A percentile compares a stretch with the other conserved stretches of the same genome.
phyloP scores from a whole-genome alignment of 2,888 invertebrate genomes.

The Caenorhabditis becei region DNA sequence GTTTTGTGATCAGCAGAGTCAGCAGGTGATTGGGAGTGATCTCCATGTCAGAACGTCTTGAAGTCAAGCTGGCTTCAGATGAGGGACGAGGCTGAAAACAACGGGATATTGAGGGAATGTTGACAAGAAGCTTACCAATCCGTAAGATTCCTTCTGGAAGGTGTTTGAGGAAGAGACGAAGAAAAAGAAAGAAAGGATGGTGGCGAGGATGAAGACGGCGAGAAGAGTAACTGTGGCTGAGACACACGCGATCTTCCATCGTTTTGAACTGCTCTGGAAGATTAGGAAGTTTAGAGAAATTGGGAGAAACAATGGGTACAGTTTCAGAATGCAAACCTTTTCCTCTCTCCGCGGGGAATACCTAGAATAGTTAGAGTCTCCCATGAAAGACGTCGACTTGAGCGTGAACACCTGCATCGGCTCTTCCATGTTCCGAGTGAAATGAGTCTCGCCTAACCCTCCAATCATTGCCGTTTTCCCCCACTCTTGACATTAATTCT shows the following conservation, averaged over 20 bases:
- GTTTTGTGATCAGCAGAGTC: slow-evolving; percentile 75
- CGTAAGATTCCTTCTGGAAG: slow-evolving; percentile 59
- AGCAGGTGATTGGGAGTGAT: slow-evolving; percentile 74
- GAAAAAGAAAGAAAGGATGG: slow-evolving; percentile 53
- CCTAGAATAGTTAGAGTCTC: slow-evolving; percentile 17
- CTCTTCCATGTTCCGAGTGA: slow-evolving; percentile 38
- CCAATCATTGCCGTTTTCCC: slow-evolving; percentile 26
- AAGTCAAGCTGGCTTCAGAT: slow-evolving; percentile 29
- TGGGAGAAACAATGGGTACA: neutral
- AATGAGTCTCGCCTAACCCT: slow-evolving; percentile 15
- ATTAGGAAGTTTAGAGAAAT: neutral
- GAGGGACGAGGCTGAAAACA: slow-evolving; percentile 48
- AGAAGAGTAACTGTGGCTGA: slow-evolving; percentile 58
- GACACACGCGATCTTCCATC: slow-evolving; percentile 62
- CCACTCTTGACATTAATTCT: slow-evolving; percentile 25
- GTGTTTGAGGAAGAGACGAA: slow-evolving; percentile 31
- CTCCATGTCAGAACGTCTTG: slow-evolving; percentile 64
- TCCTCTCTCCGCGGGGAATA: slow-evolving; percentile 12
- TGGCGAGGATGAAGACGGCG: slow-evolving; percentile 54
- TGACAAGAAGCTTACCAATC: slow-evolving; percentile 35
- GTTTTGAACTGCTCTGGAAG: slow-evolving; percentile 55
- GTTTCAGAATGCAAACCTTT: slow-evolving; percentile 17
- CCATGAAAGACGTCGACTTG: slow-evolving; percentile 53
- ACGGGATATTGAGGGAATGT: neutral
- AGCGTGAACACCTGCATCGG: slow-evolving; percentile 51